Conservation (phyloP, 1,140 invertebrate species). For the Pissodes strobi region DNA sequence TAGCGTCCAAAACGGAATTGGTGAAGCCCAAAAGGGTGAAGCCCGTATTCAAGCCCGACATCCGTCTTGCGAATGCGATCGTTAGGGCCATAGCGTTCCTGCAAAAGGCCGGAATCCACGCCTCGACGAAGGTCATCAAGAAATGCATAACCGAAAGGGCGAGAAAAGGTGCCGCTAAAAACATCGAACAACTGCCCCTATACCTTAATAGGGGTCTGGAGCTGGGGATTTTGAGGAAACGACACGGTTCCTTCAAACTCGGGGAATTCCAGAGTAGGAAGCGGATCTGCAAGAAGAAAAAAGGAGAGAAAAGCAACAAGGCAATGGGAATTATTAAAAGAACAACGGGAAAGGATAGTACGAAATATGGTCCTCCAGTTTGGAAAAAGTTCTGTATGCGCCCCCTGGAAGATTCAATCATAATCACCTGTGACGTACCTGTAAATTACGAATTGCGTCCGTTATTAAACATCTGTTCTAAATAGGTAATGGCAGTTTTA, state of each 20-base stretch:
- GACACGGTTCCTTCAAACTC: conserved; percentile 6
- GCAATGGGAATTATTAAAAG: too few relatives aligned
- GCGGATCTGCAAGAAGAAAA: too few relatives aligned
- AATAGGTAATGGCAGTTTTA: too few relatives aligned
- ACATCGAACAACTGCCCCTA: background rate
- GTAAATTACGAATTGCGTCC: too few relatives aligned
- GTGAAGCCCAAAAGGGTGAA: background rate
- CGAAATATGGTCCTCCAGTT: too few relatives aligned
- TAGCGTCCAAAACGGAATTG: too few relatives aligned
- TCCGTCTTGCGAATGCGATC: conserved; percentile 16
- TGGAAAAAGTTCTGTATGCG: too few relatives aligned
- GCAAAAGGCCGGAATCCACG: conserved; percentile 15
- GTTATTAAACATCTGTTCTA: too few relatives aligned
- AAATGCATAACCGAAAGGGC: conserved; percentile 20
- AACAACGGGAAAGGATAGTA: too few relatives aligned
- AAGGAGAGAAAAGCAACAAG: too few relatives aligned
- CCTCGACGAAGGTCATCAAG: conserved; percentile 6
- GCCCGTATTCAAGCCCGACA: conserved; percentile 5
- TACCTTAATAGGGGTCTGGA: conserved; percentile 24
- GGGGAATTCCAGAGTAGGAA: conserved; percentile 12
- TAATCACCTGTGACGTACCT: too few relatives aligned
- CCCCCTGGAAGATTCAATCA: too few relatives aligned
- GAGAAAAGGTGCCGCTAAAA: background rate
- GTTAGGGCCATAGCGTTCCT: conserved; percentile 21
- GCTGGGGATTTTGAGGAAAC: conserved; percentile 19